A percentile compares a stretch with the other conserved stretches of the same genome.
Conservation (phyloP, 2,888 invertebrate species). For the Drosophila atripex region DNA sequence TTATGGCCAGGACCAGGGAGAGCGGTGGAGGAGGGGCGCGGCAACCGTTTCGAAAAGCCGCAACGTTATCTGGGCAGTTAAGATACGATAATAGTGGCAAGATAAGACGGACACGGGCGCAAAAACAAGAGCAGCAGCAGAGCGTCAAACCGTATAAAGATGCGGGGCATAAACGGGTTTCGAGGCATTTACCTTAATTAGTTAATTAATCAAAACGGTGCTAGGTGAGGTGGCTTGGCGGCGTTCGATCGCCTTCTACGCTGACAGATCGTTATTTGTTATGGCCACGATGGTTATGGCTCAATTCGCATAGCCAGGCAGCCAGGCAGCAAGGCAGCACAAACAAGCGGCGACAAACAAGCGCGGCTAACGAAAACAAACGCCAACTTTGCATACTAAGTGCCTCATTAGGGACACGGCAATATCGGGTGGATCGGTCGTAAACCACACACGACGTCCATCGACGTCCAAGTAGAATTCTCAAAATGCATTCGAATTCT, state of each 20-base stretch:
- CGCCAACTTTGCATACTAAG: slow-evolving; percentile 67
- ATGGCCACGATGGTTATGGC: slow-evolving; percentile 49
- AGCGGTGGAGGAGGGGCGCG: neutral
- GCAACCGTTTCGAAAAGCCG: slow-evolving; percentile 46
- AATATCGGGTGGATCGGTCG: slow-evolving; percentile 24
- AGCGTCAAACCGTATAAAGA: slow-evolving; percentile 58
- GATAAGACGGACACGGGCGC: slow-evolving; percentile 26
- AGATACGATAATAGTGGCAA: slow-evolving; percentile 46
- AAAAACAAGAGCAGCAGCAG: slow-evolving; percentile 11
- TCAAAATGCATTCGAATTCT: slow-evolving; percentile 57
- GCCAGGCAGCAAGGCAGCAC: slow-evolving; percentile 16
- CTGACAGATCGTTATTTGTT: slow-evolving; percentile 49
- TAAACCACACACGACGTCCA: slow-evolving; percentile 67
- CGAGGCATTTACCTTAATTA: slow-evolving; percentile 50
- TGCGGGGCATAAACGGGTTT: slow-evolving; percentile 44
- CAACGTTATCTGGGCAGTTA: slow-evolving; percentile 63
- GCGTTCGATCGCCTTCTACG: slow-evolving; percentile 38
- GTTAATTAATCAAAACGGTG: slow-evolving; percentile 57
- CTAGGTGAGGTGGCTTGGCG: slow-evolving; percentile 16
- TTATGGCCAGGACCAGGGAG: neutral
- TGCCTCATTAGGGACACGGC: slow-evolving; percentile 67
- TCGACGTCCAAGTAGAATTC: slow-evolving; percentile 55
- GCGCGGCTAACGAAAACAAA: slow-evolving; percentile 35
- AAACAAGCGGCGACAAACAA: slow-evolving; percentile 25
- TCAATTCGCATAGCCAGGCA: slow-evolving; percentile 43